Conservation (phyloP, 2,113 vertebrate species). For the Apodemus speciosus region DNA sequence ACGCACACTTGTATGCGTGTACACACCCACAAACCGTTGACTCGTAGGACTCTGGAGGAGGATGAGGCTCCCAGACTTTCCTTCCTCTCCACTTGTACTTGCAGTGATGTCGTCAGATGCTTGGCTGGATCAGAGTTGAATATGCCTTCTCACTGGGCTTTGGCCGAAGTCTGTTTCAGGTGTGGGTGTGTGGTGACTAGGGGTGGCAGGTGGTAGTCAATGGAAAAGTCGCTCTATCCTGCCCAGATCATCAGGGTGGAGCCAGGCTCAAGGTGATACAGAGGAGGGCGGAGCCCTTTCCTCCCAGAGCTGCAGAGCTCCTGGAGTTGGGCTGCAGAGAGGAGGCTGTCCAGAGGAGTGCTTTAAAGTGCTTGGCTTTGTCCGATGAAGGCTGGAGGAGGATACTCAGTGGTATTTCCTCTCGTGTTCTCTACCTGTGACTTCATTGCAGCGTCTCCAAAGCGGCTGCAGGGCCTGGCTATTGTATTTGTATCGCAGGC, state of each 20-base stretch:
- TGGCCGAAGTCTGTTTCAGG: neutral
- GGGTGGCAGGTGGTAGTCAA: neutral
- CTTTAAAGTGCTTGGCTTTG: rapidly evolving
- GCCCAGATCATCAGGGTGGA: neutral
- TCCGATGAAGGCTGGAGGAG: neutral
- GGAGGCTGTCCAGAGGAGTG: rapidly evolving
- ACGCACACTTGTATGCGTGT: too few species aligned
- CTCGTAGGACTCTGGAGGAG: neutral
- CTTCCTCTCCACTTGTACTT: neutral
- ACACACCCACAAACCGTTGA: neutral
- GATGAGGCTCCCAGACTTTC: neutral
- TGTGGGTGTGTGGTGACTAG: neutral
- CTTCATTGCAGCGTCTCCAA: neutral
- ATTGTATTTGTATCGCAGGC: neutral
- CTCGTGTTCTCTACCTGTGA: neutral
- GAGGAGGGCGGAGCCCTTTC: rapidly evolving
- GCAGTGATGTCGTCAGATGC: neutral
- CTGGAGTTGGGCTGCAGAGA: neutral
- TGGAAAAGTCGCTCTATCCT: neutral
- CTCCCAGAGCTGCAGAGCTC: neutral
- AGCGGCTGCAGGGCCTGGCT: rapidly evolving
- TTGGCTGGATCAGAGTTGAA: neutral
- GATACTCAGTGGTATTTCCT: neutral
- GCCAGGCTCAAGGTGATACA: neutral
- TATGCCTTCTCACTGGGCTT: neutral